These are phyloP conservation scores for Drosophila subpulchrella DNA, from an alignment of 1,140 invertebrate species.

Conservation along the genomic window DNA sequence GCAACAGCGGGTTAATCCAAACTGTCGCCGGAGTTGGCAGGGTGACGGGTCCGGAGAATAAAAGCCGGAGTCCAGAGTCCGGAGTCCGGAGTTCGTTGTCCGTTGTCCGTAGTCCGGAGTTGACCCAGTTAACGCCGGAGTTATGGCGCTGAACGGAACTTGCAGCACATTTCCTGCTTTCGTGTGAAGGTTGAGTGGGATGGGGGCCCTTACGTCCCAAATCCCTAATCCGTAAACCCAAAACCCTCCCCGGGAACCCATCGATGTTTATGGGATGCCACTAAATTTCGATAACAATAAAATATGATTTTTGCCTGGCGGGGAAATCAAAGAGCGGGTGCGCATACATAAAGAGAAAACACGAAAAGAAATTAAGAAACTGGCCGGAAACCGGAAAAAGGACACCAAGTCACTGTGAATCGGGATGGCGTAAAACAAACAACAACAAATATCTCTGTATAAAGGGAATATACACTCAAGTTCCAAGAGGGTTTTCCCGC, in stretches of 20 bases:
- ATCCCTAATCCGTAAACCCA: neutral
- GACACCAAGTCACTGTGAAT: conserved; percentile 46
- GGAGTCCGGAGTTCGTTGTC: too few species aligned
- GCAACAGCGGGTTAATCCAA: conserved; percentile 37
- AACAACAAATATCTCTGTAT: conserved; percentile 25
- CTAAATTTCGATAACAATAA: conserved; percentile 81
- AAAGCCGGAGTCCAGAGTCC: neutral
- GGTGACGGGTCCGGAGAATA: conserved; percentile 5
- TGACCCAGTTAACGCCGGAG: conserved; percentile 39
- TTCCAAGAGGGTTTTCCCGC: neutral
- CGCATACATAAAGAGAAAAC: conserved; percentile 36
- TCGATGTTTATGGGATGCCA: conserved; percentile 59
- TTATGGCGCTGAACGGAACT: conserved; percentile 20
- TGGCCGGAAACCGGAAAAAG: conserved; percentile 34
- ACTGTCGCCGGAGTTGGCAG: conserved; percentile 27
- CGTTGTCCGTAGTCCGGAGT: neutral
- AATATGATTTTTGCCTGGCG: conserved; percentile 74
- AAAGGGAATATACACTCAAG: conserved; percentile 4
- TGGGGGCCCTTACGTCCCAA: neutral
- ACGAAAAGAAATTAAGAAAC: conserved; percentile 80
- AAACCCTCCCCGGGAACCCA: conserved; percentile 4
- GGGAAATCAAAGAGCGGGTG: conserved; percentile 21
- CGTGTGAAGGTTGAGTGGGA: neutral
- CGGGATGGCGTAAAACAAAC: conserved; percentile 35
- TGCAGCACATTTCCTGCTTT: conserved; percentile 36